Evolutionary conservation across 1,140 invertebrate genomes (phyloP).

Genomic region (Antheraea pernyi): DNA sequence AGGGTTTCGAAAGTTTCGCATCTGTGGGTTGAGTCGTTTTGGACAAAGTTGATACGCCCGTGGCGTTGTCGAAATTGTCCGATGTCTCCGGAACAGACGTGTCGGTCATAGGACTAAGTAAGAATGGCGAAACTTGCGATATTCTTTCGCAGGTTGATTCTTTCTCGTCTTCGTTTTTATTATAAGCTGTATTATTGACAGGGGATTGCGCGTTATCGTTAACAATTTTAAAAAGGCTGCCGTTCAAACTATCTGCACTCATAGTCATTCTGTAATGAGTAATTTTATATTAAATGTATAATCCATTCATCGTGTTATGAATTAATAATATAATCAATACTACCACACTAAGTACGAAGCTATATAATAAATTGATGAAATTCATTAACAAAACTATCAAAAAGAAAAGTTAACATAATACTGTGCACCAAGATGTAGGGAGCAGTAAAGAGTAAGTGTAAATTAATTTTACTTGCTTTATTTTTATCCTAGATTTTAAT

Average conservation of each 20-base stretch:
- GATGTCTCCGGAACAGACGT: slow-evolving; percentile 57
- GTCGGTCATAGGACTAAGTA: slow-evolving; percentile 67
- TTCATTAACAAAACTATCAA: too few relatives aligned
- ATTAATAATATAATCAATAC: too few relatives aligned
- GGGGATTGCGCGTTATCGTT: slow-evolving; percentile 34
- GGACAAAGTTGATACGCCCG: slow-evolving; percentile 64
- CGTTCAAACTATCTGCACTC: slow-evolving; percentile 75
- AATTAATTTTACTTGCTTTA: too few relatives aligned
- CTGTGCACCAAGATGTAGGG: slow-evolving; percentile 46
- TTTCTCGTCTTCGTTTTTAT: slow-evolving; percentile 55
- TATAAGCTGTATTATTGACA: slow-evolving; percentile 59
- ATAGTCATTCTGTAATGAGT: slow-evolving; percentile 62
- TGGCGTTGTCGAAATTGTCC: slow-evolving; percentile 47
- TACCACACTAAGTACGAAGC: too few relatives aligned
- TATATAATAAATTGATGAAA: too few relatives aligned
- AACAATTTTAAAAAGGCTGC: slow-evolving; percentile 50
- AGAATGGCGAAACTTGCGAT: slow-evolving; percentile 67
- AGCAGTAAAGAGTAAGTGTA: slow-evolving; percentile 61
- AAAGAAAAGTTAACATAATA: slow-evolving; percentile 20
- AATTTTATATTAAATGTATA: background rate
- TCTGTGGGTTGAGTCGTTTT: slow-evolving; percentile 70
- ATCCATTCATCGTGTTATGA: too few relatives aligned
- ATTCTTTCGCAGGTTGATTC: slow-evolving; percentile 60
- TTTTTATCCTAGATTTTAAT: too few relatives aligned
- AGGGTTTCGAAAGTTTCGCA: slow-evolving; percentile 66